Evolutionary conservation across 2,888 invertebrate genomes (phyloP), one percentile per base, ranked within the genome.

Genomic region (Campopleginae sp.): DNA sequence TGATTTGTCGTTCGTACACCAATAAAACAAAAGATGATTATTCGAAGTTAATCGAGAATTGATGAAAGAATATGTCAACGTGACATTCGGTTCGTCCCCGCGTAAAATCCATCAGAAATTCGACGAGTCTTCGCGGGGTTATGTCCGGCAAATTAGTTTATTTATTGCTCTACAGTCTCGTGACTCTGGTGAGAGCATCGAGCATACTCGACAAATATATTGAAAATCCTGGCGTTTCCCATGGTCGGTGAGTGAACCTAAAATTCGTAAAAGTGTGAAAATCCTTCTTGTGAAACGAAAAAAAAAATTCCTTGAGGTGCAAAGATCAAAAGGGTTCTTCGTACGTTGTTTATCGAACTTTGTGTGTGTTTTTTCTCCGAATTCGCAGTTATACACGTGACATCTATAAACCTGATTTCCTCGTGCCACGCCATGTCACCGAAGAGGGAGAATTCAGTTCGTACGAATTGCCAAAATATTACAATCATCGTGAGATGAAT

Each of bases 391-490:
- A 94, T 88, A 95, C 95, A 23, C 91, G 94, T 82, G 91, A 94
- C 79, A 90, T 95, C n/a, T 90, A 90, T 71, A 90, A 94, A 33
- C 94, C 94, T 78, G 92, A 94, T 77, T 89, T 95, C 27, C 86
- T 94, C 33, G 92, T 95, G 54, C 95, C 95, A 5, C 93, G 94
- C 66, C 94, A 94, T 88, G 91, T 94, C 31, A 90, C 91, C 51
- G 77, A 87, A 33, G 91, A 94, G 48, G 95, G 95, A 12, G 91
- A 92, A 19, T 95, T 95, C 88, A 74, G 92, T 23, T 92, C 94
- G 10, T 95, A 94, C 88, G 88, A 92, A 42, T 87, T 95, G 54
- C 94, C 94, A 3, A 94, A 94, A 87, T 94, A 92, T 90, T 95
- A 94, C 88, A 91, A 94, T 81, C 94, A 89, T 12, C 79, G 78